Evolutionary conservation across 2,888 invertebrate species (phyloP), one percentile per base, ranked within the genome.

Genomic region (Allacma fusca): DNA sequence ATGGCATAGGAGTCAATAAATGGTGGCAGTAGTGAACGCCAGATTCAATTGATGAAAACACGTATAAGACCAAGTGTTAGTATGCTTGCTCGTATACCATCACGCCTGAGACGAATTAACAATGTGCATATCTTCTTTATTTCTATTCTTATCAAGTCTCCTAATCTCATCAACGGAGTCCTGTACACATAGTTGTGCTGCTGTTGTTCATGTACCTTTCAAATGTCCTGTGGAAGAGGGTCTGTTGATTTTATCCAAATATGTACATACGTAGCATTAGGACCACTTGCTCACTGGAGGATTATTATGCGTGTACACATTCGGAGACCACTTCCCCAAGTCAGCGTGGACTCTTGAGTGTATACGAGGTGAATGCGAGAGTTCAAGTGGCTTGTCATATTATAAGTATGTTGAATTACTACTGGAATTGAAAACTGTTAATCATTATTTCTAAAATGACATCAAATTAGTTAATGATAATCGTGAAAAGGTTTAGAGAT

Each of bases 71-170:
- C 19, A 57, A 21, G 21, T 57, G 57, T 57, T 19, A 9, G 57
- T 57, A 21, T 57, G n/a, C 21, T 21, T 34, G 34, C 34, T 57
- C 16, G 4, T 21, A 57, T 57, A 16, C 13, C 2, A 4, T 19
- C 5, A 57, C 7, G 68, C 68, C 75, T 75, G 75, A 69, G 75
- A 29, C 23, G 75, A 75, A 75, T 75, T 68, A 43, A 75, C 75
- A 75, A 75, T 75, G 75, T 29, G 75, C 69, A 75, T 67, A 75
- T 68, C n/a, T 57, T 50, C 50, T 75, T 68, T 24, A 69, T 24
- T 43, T 75, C 75, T 75, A 75, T 75, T 75, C 75, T 75, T 69
- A 75, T 75, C 75, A 34, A 26, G 29, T 57, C 57, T 29, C 28
- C 44, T 75, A 67, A 68, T 68, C 64, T 69, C 34, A 34, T 9